Conservation (phyloP, 1,140 invertebrate species). For the Sitobion miscanthi region DNA sequence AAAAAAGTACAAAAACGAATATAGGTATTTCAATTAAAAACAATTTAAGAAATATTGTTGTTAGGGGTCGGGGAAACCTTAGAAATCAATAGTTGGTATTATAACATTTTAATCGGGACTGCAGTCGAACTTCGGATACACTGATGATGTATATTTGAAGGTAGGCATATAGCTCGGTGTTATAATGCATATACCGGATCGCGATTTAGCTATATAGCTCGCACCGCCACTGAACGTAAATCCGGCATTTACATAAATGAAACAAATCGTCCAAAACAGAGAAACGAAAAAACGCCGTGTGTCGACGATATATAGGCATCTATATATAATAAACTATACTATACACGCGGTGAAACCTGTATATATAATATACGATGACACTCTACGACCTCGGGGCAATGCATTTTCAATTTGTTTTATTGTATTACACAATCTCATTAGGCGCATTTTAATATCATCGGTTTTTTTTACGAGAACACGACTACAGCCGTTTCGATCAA, state of each 20-base stretch:
- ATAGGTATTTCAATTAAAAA: too few relatives aligned
- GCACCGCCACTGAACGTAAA: background rate
- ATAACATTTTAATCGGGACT: too few relatives aligned
- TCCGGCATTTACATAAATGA: background rate
- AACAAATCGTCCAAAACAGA: background rate
- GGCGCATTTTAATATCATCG: background rate
- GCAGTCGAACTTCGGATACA: too few relatives aligned
- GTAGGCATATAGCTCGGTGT: background rate
- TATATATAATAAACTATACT: background rate
- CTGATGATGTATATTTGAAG: background rate
- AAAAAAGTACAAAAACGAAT: too few relatives aligned
- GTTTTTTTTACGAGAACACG: background rate
- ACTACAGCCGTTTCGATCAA: background rate
- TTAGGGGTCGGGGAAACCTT: too few relatives aligned
- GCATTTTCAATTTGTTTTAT: conserved; percentile 11
- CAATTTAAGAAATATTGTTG: too few relatives aligned
- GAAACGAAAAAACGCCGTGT: background rate
- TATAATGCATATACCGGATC: background rate
- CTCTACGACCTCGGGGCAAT: background rate
- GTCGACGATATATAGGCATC: background rate
- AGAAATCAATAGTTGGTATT: too few relatives aligned
- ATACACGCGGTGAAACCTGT: background rate
- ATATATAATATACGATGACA: background rate
- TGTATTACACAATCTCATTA: background rate
- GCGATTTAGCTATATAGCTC: background rate